A percentile compares a stretch with the other conserved stretches of the same genome.
These are phyloP conservation scores for Petromus typicus DNA, from an alignment of 2,113 vertebrate genomes.

Conservation along the genomic window DNA sequence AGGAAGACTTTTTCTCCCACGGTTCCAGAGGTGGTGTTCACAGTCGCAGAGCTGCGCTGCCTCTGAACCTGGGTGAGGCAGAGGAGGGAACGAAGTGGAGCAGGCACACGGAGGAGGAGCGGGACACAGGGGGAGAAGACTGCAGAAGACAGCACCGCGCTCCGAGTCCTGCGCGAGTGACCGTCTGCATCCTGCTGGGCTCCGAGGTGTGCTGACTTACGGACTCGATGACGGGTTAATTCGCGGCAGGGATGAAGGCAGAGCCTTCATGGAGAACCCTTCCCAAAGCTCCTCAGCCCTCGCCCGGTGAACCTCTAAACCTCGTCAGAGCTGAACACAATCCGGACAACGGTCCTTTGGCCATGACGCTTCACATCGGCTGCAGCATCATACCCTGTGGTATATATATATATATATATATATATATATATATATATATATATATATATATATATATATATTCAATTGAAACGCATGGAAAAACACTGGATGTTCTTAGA, in stretches of 20 bases:
- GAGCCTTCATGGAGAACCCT: too few species aligned
- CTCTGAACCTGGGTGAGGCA: background rate
- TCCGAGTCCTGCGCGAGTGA: too few species aligned
- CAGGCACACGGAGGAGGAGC: background rate
- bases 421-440: too few species aligned
- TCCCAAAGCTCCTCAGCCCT: background rate
- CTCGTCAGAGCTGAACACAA: background rate
- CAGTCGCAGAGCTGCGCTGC: background rate
- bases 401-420: too few species aligned
- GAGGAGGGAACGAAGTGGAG: background rate
- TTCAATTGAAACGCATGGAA: conserved; percentile 47
- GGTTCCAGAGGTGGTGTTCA: background rate
- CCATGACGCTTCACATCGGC: background rate
- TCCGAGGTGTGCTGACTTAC: background rate
- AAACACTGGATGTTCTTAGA: background rate
- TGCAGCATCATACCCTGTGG: too few species aligned
- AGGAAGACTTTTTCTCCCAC: background rate
- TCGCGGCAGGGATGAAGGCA: background rate
- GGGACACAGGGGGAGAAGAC: background rate
- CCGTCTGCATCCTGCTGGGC: too few species aligned
- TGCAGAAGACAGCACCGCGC: background rate
- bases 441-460: too few species aligned
- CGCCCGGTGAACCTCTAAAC: too few species aligned
- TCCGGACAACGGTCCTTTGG: too few species aligned
- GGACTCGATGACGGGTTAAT: background rate